Percentiles rank a stretch among this genome's conserved stretches.
These are phyloP conservation scores for Lerista edwardsae DNA, from an alignment of 2,797 vertebrate species.

Conservation along the genomic window DNA sequence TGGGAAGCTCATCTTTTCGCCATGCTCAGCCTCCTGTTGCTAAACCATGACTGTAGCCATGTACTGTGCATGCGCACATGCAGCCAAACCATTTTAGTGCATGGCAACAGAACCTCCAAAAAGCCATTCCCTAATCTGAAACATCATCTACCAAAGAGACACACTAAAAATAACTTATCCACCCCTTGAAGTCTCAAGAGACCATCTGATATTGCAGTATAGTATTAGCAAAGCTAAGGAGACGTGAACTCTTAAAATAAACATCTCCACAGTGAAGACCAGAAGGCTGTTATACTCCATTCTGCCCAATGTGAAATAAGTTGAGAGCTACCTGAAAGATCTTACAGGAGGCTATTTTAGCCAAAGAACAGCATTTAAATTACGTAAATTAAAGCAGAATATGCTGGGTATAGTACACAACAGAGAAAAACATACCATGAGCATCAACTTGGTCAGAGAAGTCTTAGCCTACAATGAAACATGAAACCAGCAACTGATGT, in stretches of 20 bases:
- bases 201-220: slow-evolving; percentile 76
- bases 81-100: slow-evolving; percentile 53
- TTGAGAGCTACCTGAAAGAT: slow-evolving; percentile 26
- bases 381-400: slow-evolving; percentile 25
- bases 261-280: slow-evolving; percentile 68
- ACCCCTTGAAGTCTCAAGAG: slow-evolving; percentile 71
- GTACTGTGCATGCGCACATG: neutral
- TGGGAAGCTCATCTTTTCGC: slow-evolving; percentile 46
- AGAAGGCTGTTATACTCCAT: slow-evolving; percentile 57
- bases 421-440: neutral
- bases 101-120: slow-evolving; percentile 68
- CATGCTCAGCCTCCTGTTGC: slow-evolving; percentile 64
- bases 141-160: slow-evolving; percentile 75
- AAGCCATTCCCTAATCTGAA: slow-evolving; percentile 75
- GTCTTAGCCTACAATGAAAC: neutral
- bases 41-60: slow-evolving; percentile 64
- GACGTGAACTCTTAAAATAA: slow-evolving; percentile 74
- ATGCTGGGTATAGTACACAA: slow-evolving; percentile 38
- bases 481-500: neutral
- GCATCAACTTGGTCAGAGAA: neutral
- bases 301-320: slow-evolving; percentile 31
- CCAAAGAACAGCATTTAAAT: neutral
- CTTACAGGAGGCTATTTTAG: slow-evolving; percentile 25
- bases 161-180: slow-evolving; percentile 77
- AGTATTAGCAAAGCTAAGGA: slow-evolving; percentile 73